Evolutionary conservation across 92 coral and sea anemone genomes (phyloP).

Genomic region (Montipora capitata): DNA sequence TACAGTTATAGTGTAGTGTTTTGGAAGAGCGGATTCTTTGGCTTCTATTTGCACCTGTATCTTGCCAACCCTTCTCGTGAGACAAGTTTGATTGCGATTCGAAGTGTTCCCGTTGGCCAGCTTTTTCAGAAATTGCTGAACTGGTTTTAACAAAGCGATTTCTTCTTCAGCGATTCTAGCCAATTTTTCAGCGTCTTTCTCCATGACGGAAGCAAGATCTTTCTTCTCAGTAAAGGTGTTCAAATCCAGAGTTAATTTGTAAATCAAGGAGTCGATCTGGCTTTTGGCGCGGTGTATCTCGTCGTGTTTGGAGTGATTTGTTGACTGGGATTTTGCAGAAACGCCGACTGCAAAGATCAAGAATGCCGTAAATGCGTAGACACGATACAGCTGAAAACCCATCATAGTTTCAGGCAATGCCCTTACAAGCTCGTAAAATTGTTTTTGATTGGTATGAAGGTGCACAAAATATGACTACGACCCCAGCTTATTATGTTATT

Average conservation of each 20-base stretch:
- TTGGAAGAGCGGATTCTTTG: conserved; percentile 18
- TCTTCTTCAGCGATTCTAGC: conserved; percentile 25
- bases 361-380: background rate
- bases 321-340: background rate
- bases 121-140: conserved; percentile 38
- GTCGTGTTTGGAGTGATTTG: conserved; percentile 17
- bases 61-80: background rate
- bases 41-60: conserved; percentile 29
- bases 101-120: conserved; percentile 7
- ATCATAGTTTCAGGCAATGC: no score
- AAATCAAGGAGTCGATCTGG: conserved; percentile 52
- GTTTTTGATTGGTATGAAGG: background rate
- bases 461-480: background rate
- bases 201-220: background rate
- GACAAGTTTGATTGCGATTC: background rate
- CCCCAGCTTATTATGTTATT: background rate
- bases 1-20: conserved; percentile 40
- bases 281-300: conserved; percentile 56
- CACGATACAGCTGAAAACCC: background rate
- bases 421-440: no score
- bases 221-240: conserved; percentile 16
- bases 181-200: conserved; percentile 13
- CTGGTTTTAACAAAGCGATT: conserved; percentile 22
- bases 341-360: no score
- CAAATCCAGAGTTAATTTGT: conserved; percentile 48